phyloP scores from a whole-genome alignment of 2,797 vertebrate genomes.

The Periophthalmus magnuspinnatus region DNA sequence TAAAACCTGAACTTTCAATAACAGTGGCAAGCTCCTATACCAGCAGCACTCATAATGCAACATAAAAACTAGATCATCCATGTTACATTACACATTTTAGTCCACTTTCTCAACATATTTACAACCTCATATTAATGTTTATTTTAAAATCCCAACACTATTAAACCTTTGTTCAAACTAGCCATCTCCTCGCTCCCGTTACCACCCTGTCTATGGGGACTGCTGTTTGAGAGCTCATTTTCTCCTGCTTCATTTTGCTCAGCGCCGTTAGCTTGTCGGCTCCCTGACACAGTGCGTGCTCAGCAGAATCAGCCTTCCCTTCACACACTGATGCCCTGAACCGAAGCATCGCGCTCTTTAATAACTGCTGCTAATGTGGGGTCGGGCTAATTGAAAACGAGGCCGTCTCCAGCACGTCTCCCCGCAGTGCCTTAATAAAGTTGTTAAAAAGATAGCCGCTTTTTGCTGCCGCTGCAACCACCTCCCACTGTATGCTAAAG shows the following conservation, averaged over 20 bases:
- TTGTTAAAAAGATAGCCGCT: constrained; percentile 59
- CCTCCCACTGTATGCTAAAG: constrained; percentile 42
- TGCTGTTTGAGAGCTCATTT: not conserved
- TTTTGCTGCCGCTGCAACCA: constrained; percentile 39
- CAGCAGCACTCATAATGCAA: too few species aligned
- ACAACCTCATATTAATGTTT: not conserved
- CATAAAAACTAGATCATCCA: too few species aligned
- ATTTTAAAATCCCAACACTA: not conserved
- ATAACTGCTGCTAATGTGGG: constrained; percentile 75
- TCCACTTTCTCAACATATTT: not conserved
- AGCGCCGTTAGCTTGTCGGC: constrained; percentile 25
- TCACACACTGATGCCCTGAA: constrained; percentile 72
- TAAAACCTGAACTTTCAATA: too few species aligned
- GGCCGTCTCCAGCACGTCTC: constrained; percentile 60
- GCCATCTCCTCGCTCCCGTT: not conserved
- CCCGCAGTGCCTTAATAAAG: constrained; percentile 63
- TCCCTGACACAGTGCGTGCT: constrained; percentile 54
- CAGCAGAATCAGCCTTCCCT: constrained; percentile 70
- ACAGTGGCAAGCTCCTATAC: too few species aligned
- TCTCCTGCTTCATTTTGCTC: constrained; percentile 1
- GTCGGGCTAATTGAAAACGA: constrained; percentile 79
- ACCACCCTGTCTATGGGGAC: not conserved
- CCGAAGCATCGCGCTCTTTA: constrained; percentile 72
- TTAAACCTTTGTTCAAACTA: not conserved
- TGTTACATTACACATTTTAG: not conserved